These are phyloP conservation scores for Thalassoma bifasciatum DNA, from an alignment of 2,113 vertebrate species.

Conservation along the genomic window DNA sequence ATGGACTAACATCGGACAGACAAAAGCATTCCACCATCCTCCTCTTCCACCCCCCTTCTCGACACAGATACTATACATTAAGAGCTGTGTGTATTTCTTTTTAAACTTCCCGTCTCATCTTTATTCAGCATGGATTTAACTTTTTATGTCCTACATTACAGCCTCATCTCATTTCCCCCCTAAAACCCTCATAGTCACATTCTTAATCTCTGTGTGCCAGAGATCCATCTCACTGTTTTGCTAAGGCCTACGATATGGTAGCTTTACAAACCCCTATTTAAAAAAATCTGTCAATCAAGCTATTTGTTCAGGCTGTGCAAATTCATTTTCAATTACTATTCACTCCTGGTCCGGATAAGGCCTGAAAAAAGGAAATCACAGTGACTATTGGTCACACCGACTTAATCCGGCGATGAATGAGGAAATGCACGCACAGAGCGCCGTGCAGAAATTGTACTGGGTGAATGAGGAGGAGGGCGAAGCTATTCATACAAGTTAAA, in stretches of 20 bases:
- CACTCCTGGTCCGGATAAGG: slow-evolving; percentile 59
- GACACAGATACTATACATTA: slow-evolving; percentile 43
- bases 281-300: slow-evolving; percentile 74
- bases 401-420: slow-evolving; percentile 77
- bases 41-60: slow-evolving; percentile 16
- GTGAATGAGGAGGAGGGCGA: slow-evolving; percentile 34
- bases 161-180: slow-evolving; percentile 66
- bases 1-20: slow-evolving; percentile 45
- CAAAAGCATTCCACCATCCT: slow-evolving; percentile 29
- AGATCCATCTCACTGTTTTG: slow-evolving; percentile 77
- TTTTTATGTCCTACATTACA: slow-evolving; percentile 65
- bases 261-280: slow-evolving; percentile 74
- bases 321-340: slow-evolving; percentile 82
- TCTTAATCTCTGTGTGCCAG: slow-evolving; percentile 77
- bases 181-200: slow-evolving; percentile 72
- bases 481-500: slow-evolving; percentile 58
- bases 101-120: slow-evolving; percentile 55
- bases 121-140: slow-evolving; percentile 65
- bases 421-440: slow-evolving; percentile 60
- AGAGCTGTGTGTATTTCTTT: slow-evolving; percentile 37
- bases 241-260: slow-evolving; percentile 71
- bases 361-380: slow-evolving; percentile 56
- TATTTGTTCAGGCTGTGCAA: slow-evolving; percentile 82
- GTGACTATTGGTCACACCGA: slow-evolving; percentile 71
- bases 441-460: slow-evolving; percentile 22